Evolutionary conservation across 2,113 vertebrate genomes (phyloP), one percentile per base, ranked within the genome.

Genomic region (Istiophorus platypterus): DNA sequence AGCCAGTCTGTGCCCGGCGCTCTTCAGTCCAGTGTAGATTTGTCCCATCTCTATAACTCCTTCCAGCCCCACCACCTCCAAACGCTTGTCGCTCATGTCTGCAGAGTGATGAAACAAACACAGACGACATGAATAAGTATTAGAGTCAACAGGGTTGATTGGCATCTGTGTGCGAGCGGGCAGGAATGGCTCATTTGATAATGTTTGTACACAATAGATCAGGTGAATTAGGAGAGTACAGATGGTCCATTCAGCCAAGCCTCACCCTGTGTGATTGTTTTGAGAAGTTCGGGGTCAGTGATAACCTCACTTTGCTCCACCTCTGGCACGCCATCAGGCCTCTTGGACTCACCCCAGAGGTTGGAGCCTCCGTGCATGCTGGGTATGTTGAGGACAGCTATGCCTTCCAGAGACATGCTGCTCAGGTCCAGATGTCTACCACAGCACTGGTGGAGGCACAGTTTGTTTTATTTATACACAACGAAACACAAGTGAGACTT

Each of bases 331-430:
- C 67, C 26, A 10, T 95, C 93, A 4, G 81, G 72, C 79, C 93
- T 96, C 90, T 94, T 96, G 78, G 95, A 94, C 58, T 98, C 97
- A 0, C 97, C 97, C 97, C 97, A 99, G 45, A 98, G 95, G 90
- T 98, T 99, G 82, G 97, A 98, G 73, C 97, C 97, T 0, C 97
- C 97, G 0, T 99, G 96, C 78, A 95, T 98, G 94, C 97, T 99
- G 85, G 97, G 97, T 94, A 98, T 99, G 91, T 99, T 99, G 72
- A 99, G 95, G 20, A 99, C 91, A 7, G 97, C 95, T 45, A 96
- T 92, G 66, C 97, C 96, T 78, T 96, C 96, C 76, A 98, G 90
- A 11, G 96, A 94, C 8, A 92, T 59, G 77, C 56, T 77, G 57
- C 95, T 95, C 82, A 99, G 94, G 80, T 97, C 96, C 85, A 99